phyloP scores from a whole-genome alignment of 2,113 vertebrate species.

The Malurus cyaneus region DNA sequence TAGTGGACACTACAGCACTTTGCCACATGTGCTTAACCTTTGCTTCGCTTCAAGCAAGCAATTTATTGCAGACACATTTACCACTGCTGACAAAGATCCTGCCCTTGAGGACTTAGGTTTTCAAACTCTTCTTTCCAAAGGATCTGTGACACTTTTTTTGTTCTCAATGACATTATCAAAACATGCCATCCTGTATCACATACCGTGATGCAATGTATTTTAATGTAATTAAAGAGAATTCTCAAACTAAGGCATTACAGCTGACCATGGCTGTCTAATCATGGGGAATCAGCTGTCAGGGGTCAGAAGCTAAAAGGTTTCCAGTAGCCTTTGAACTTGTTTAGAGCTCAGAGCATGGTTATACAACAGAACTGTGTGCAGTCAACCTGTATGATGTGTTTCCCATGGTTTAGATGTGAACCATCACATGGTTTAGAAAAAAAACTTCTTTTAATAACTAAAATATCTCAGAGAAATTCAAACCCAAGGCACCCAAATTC shows the following conservation, averaged over 20 bases:
- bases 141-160: not conserved
- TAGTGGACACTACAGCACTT: constrained; percentile 5
- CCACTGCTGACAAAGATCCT: not conserved
- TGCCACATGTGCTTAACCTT: not conserved
- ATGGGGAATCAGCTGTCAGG: not conserved
- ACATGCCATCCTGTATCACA: not conserved
- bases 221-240: not conserved
- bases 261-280: not conserved
- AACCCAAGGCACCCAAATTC: not conserved
- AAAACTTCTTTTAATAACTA: not conserved
- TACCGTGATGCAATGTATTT: not conserved
- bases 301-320: not conserved
- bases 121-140: not conserved
- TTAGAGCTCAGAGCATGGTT: not conserved
- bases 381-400: not conserved
- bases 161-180: not conserved
- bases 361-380: not conserved
- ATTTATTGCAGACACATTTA: not conserved
- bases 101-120: not conserved
- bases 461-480: not conserved
- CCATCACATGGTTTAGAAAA: not conserved
- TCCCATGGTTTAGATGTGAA: no score
- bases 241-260: not conserved
- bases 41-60: not conserved
- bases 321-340: not conserved